A percentile compares a stretch with the other conserved stretches of the same genome.
These are phyloP conservation scores for Cylloceria caligata DNA, from an alignment of 2,888 invertebrate species.

Conservation along the genomic window DNA sequence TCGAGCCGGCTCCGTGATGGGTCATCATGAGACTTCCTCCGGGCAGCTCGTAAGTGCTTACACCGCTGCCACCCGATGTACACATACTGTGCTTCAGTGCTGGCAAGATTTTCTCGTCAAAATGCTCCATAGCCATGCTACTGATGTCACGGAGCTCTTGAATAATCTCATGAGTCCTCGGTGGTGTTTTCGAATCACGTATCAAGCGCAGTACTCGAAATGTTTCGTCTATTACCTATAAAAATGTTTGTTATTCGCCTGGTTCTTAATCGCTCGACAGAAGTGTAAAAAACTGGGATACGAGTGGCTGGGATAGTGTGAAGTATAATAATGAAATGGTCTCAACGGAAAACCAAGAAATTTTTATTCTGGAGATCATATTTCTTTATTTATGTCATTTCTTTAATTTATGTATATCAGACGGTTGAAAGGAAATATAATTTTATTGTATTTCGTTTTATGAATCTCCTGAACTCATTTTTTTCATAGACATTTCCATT, in stretches of 20 bases:
- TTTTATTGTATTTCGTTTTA: too few relatives aligned
- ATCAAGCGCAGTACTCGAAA: slow-evolving; percentile 90
- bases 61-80: slow-evolving; percentile 78
- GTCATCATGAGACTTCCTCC: slow-evolving; percentile 79
- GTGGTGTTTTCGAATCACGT: slow-evolving; percentile 88
- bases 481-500: too few relatives aligned
- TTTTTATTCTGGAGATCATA: too few relatives aligned
- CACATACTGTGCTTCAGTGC: slow-evolving; percentile 83
- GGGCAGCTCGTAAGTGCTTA: slow-evolving; percentile 77
- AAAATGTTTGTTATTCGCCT: slow-evolving; percentile 38
- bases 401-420: too few relatives aligned
- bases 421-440: too few relatives aligned
- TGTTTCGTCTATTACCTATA: slow-evolving; percentile 95
- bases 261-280: too few relatives aligned
- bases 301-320: too few relatives aligned
- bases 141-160: slow-evolving; percentile 96
- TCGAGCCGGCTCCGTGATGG: slow-evolving; percentile 74
- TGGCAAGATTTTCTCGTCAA: slow-evolving; percentile 94
- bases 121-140: slow-evolving; percentile 98
- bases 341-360: too few relatives aligned
- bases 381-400: too few relatives aligned
- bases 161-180: slow-evolving; percentile 92
- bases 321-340: too few relatives aligned
- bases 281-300: too few relatives aligned
- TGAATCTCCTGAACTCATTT: too few relatives aligned